A percentile compares a stretch with the other conserved stretches of the same genome.
phyloP scores from a whole-genome alignment of 2,888 invertebrate species.

The Acanthococcus lagerstroemiae region DNA sequence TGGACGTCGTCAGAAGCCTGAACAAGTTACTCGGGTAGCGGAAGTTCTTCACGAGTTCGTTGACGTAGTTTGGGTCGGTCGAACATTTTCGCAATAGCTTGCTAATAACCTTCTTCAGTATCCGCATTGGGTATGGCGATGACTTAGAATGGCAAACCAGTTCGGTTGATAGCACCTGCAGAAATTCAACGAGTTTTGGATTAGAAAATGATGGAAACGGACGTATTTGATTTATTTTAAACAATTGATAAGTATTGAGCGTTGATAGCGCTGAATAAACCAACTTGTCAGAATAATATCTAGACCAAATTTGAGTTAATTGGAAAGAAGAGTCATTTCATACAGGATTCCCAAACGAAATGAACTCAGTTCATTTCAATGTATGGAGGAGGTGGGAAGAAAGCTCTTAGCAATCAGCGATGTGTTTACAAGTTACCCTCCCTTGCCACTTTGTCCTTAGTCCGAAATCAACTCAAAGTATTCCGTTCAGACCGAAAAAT shows the following conservation, averaged over 20 bases:
- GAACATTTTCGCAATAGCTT: constrained; percentile 6
- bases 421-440: too few species aligned
- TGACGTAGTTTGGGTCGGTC: constrained; percentile 10
- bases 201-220: neutral
- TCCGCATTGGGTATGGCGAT: neutral
- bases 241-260: neutral
- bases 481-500: too few species aligned
- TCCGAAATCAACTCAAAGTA: too few species aligned
- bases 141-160: neutral
- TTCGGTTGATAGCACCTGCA: constrained; percentile 17
- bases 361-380: too few species aligned
- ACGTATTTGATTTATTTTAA: neutral
- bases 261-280: too few species aligned
- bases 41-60: constrained; percentile 15
- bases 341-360: too few species aligned
- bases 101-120: neutral
- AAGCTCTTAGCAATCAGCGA: too few species aligned
- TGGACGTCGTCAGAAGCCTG: constrained; percentile 17
- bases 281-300: too few species aligned
- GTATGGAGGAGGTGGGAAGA: too few species aligned
- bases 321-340: too few species aligned
- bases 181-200: neutral
- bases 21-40: constrained; percentile 20
- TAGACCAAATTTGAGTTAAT: too few species aligned
- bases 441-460: too few species aligned